Percentiles rank a stretch among this genome's conserved stretches.
Conservation (phyloP, 1,140 invertebrate genomes). For the Drosophila murphyi region DNA sequence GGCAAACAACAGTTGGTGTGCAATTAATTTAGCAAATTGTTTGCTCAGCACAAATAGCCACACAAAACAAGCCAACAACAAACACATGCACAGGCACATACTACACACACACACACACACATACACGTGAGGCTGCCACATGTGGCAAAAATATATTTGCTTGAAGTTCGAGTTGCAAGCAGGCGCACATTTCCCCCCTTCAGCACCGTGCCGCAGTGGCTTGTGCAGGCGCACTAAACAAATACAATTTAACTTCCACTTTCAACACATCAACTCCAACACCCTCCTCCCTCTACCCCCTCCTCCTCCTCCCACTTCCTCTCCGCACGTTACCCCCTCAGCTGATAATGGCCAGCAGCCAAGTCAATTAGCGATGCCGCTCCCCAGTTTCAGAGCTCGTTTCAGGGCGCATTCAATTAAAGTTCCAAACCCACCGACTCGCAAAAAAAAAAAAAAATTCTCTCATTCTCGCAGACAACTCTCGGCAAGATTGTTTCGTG, state of each 20-base stretch:
- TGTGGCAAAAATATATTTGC: constrained; percentile 34
- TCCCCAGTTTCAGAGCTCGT: constrained; percentile 17
- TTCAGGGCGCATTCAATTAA: constrained; percentile 53
- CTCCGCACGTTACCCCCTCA: neutral
- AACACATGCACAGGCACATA: constrained; percentile 9
- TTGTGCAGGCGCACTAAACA: constrained; percentile 60
- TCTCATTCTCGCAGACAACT: neutral
- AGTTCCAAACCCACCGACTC: constrained; percentile 3
- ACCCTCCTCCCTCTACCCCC: neutral
- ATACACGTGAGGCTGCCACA: constrained; percentile 29
- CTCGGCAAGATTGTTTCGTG: neutral
- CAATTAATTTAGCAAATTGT: constrained; percentile 83
- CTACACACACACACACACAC: constrained; percentile 12
- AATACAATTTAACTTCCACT: constrained; percentile 83
- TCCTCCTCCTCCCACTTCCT: neutral
- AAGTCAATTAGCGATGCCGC: constrained; percentile 69
- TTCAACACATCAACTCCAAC: constrained; percentile 70
- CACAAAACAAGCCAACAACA: constrained; percentile 31
- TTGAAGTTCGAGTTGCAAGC: constrained; percentile 30
- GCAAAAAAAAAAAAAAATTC: too few species aligned
- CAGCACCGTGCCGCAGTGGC: neutral
- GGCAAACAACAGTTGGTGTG: constrained; percentile 77
- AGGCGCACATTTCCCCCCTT: constrained; percentile 18
- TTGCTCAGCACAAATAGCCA: constrained; percentile 67
- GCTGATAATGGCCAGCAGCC: constrained; percentile 55